These are phyloP conservation scores for Marronus borbonicus DNA, from an alignment of 2,888 invertebrate genomes.

Conservation along the genomic window DNA sequence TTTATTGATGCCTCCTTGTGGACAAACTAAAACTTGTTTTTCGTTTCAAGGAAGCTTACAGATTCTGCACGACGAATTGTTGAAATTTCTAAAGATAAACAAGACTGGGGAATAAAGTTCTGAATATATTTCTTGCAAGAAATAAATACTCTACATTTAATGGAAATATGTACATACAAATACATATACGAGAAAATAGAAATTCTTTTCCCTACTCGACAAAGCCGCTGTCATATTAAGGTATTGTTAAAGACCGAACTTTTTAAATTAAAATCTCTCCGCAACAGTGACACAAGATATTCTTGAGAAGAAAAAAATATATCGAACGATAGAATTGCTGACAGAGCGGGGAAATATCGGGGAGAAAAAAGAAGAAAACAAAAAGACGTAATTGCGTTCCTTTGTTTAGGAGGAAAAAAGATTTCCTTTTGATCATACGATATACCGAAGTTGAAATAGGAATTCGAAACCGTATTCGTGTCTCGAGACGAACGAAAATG, in stretches of 20 bases:
- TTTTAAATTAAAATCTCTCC: slow-evolving; percentile 37
- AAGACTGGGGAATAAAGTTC: too few species aligned
- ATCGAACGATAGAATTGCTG: slow-evolving; percentile 38
- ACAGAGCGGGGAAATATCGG: slow-evolving; percentile 25
- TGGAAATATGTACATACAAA: too few species aligned
- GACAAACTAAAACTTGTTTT: background rate
- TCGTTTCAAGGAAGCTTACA: too few species aligned
- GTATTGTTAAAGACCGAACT: slow-evolving; percentile 35
- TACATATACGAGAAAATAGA: background rate
- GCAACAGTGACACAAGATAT: slow-evolving; percentile 27
- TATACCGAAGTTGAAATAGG: slow-evolving; percentile 39
- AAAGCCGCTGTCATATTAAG: slow-evolving; percentile 24
- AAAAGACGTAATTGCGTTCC: slow-evolving; percentile 40
- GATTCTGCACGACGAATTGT: too few species aligned
- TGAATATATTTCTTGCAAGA: too few species aligned
- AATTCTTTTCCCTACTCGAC: slow-evolving; percentile 4
- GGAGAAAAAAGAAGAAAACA: slow-evolving; percentile 23
- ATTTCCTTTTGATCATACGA: slow-evolving; percentile 55
- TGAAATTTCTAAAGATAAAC: background rate
- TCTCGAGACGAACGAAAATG: background rate
- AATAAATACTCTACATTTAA: too few species aligned
- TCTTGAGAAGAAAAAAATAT: slow-evolving; percentile 34
- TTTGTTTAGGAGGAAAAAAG: slow-evolving; percentile 45
- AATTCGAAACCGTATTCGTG: slow-evolving; percentile 53
- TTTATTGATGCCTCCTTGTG: background rate